Percentiles rank a stretch among this genome's conserved stretches.
Conservation (phyloP, 2,797 vertebrate species). For the Apogon talboti region DNA sequence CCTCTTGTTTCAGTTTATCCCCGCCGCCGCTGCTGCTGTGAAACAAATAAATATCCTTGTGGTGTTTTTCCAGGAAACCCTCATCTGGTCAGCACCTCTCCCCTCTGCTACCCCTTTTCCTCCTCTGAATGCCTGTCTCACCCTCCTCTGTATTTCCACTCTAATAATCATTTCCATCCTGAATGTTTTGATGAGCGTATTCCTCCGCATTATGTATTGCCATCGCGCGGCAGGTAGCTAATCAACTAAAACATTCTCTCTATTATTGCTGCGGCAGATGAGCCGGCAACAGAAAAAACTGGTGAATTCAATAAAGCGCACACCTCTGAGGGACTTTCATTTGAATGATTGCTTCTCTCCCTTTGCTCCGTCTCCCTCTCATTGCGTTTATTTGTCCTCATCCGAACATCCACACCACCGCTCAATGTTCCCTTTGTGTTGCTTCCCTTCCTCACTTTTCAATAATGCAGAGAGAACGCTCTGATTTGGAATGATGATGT, state of each 20-base stretch:
- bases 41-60: constrained; percentile 49
- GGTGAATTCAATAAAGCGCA: constrained; percentile 76
- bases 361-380: constrained; percentile 23
- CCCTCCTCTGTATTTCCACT: constrained; percentile 38
- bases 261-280: constrained; percentile 75
- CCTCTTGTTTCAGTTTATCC: constrained; percentile 26
- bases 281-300: constrained; percentile 65
- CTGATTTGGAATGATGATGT: constrained; percentile 37
- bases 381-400: constrained; percentile 69
- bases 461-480: constrained; percentile 1
- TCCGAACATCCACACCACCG: constrained; percentile 40
- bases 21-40: constrained; percentile 15
- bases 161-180: constrained; percentile 75
- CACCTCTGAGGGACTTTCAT: constrained; percentile 71
- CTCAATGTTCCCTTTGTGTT: constrained; percentile 45
- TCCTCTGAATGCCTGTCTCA: constrained; percentile 8
- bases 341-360: constrained; percentile 71
- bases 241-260: constrained; percentile 81
- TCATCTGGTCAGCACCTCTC: constrained; percentile 35
- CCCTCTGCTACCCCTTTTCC: background rate
- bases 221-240: constrained; percentile 72
- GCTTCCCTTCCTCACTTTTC: constrained; percentile 39
- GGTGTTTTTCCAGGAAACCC: constrained; percentile 37
- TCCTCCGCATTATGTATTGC: constrained; percentile 57
- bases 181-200: constrained; percentile 67